Evolutionary conservation across 1,140 invertebrate species (phyloP).

Genomic region (Odontomachus brunneus): DNA sequence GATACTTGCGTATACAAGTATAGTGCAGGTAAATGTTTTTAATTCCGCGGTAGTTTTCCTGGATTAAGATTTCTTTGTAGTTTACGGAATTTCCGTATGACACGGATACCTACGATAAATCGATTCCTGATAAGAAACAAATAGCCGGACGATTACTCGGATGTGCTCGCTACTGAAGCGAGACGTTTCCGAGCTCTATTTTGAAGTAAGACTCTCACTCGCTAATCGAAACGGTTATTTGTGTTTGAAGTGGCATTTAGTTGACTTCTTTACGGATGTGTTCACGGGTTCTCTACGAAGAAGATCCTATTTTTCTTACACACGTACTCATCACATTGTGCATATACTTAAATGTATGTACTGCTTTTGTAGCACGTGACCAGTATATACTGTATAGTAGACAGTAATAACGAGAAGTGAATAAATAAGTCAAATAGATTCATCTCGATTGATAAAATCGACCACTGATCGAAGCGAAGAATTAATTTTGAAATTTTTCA

Average conservation of each 20-base stretch:
- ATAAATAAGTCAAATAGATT: conserved; percentile 41
- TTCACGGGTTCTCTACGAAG: conserved; percentile 37
- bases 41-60: too few relatives aligned
- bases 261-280: conserved; percentile 52
- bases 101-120: too few relatives aligned
- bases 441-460: neutral
- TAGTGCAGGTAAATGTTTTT: too few relatives aligned
- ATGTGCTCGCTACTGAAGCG: too few relatives aligned
- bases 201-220: neutral
- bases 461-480: neutral
- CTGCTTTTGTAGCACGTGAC: conserved; percentile 50
- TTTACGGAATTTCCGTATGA: too few relatives aligned
- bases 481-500: conserved; percentile 10
- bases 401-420: conserved; percentile 35
- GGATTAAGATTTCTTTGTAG: too few relatives aligned
- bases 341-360: conserved; percentile 50
- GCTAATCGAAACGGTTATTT: conserved; percentile 37
- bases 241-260: conserved; percentile 46
- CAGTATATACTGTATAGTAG: conserved; percentile 57
- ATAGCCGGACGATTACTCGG: too few relatives aligned
- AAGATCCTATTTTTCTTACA: conserved; percentile 57
- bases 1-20: too few relatives aligned
- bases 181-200: too few relatives aligned
- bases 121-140: too few relatives aligned
- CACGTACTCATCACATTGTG: conserved; percentile 31